Conservation (phyloP, 1,140 invertebrate genomes). For the Zaprionus capensis region DNA sequence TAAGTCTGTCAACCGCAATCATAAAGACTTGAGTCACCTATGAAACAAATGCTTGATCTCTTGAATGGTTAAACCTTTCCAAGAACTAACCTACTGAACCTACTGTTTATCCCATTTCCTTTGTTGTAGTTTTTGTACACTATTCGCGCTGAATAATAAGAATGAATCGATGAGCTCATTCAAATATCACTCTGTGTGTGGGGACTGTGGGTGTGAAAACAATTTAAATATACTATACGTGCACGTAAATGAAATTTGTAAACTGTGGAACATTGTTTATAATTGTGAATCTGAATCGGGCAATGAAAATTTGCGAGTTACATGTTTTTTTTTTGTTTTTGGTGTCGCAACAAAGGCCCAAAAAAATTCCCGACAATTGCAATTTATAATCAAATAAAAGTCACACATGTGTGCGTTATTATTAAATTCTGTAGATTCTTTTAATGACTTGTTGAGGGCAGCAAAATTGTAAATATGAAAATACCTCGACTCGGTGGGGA, state of each 20-base stretch:
- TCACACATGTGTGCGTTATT: not conserved
- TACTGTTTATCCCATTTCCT: not conserved
- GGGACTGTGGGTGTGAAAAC: slow-evolving; percentile 29
- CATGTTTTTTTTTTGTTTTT: not conserved
- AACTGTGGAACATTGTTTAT: slow-evolving; percentile 5
- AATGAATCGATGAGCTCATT: slow-evolving; percentile 50
- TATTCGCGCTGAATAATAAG: slow-evolving; percentile 17
- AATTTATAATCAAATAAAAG: slow-evolving; percentile 13
- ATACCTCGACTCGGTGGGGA: not conserved
- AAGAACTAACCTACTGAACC: not conserved
- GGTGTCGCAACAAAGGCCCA: slow-evolving; percentile 4
- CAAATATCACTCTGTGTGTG: slow-evolving; percentile 20
- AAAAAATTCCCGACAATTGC: not conserved
- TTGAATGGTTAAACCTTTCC: not conserved
- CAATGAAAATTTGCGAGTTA: not conserved
- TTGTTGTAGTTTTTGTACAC: slow-evolving; percentile 1
- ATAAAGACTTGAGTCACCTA: not conserved
- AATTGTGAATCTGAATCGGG: not conserved
- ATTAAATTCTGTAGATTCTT: slow-evolving; percentile 8
- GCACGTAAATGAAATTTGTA: not conserved
- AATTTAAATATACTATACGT: slow-evolving; percentile 18
- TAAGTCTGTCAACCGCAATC: not conserved
- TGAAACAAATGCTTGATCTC: not conserved
- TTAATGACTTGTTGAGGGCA: not conserved
- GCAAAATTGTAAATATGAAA: not conserved